Conservation (phyloP, 2,888 invertebrate genomes). For the Drosophila paucipuncta region DNA sequence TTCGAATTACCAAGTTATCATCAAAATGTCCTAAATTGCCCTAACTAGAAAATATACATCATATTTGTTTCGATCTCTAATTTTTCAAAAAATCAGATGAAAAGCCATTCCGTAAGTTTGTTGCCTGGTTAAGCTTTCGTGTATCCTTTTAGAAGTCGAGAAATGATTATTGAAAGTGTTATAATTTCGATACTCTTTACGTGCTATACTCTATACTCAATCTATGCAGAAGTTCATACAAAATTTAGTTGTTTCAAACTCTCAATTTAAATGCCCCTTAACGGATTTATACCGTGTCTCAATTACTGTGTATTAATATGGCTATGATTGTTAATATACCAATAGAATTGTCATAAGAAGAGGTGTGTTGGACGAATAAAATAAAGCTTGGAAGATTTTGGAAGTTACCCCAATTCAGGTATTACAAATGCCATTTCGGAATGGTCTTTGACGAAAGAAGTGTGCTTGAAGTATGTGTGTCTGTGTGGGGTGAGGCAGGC, state of each 20-base stretch:
- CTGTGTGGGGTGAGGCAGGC: not conserved
- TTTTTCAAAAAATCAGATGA: not conserved
- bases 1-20: not conserved
- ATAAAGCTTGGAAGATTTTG: no score
- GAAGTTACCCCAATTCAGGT: constrained; percentile 4
- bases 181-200: not conserved
- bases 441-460: constrained; percentile 10
- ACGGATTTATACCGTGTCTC: not conserved
- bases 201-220: no score
- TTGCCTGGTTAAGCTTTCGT: not conserved
- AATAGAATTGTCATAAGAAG: not conserved
- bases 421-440: constrained; percentile 17
- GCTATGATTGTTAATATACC: not conserved
- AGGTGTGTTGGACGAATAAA: not conserved
- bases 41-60: no score
- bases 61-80: no score
- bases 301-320: not conserved
- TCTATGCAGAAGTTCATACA: no score
- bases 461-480: not conserved
- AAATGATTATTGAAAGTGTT: not conserved
- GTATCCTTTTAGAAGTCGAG: not conserved
- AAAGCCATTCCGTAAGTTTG: not conserved
- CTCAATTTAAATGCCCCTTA: not conserved
- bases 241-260: not conserved
- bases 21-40: no score